Evolutionary conservation across 2,113 vertebrate genomes (phyloP).

Genomic region (Montifringilla adamsi): DNA sequence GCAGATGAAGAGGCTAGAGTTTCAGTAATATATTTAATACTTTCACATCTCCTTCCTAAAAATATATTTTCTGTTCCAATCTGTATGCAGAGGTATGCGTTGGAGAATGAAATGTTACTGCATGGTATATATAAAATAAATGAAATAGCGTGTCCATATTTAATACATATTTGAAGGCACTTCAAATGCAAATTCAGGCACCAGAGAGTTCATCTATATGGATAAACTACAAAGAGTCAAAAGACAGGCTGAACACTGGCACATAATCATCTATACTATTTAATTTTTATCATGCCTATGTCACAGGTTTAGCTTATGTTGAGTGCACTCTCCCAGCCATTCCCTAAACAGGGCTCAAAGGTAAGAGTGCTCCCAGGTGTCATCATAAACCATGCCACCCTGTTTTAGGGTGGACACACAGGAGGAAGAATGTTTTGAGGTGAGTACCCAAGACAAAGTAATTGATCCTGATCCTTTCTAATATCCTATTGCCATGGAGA

Average conservation of each 20-base stretch:
- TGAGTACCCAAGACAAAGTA: rapidly evolving
- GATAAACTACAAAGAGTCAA: not conserved
- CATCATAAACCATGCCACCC: not conserved
- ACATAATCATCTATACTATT: not conserved
- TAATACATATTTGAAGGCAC: not conserved
- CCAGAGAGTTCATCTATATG: not conserved
- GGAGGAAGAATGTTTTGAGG: not conserved
- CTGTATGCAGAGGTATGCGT: not conserved
- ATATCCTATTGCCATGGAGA: not conserved
- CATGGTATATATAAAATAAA: not conserved
- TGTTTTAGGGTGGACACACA: not conserved
- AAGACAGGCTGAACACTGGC: not conserved
- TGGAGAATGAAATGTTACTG: not conserved
- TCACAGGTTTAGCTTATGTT: not conserved
- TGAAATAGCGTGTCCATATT: not conserved
- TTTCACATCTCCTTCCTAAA: not conserved
- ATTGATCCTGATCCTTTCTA: not conserved
- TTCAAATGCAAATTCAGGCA: not conserved
- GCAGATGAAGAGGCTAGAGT: not conserved
- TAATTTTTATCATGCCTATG: not conserved
- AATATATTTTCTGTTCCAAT: not conserved
- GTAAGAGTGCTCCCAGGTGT: not conserved
- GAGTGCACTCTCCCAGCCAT: not conserved
- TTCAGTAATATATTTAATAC: not conserved
- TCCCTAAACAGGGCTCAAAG: not conserved